phyloP scores from a whole-genome alignment of 2,113 vertebrate species.

The Trochalopteron elliotii region DNA sequence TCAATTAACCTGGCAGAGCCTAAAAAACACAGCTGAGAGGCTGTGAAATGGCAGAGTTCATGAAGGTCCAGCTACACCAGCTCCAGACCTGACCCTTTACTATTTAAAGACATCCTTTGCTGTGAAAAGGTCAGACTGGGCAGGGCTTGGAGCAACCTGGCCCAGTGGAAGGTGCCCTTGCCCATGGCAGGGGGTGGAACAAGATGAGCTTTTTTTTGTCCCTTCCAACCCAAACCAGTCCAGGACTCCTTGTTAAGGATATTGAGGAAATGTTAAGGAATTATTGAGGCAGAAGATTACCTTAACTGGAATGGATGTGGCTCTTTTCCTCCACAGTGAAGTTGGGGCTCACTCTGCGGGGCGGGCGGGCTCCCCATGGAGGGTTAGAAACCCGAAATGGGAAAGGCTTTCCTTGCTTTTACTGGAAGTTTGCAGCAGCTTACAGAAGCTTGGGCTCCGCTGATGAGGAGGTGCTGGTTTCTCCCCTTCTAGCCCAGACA shows the following conservation, averaged over 20 bases:
- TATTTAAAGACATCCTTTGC: neutral
- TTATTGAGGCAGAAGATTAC: constrained; percentile 40
- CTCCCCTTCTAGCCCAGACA: neutral
- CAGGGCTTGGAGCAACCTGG: neutral
- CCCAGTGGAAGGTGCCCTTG: neutral
- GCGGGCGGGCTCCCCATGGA: rapidly evolving
- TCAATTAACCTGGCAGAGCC: neutral
- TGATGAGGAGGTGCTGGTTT: neutral
- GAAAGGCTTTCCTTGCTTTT: neutral
- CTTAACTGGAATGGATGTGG: neutral
- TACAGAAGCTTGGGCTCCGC: neutral
- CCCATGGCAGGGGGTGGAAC: neutral
- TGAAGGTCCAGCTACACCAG: neutral
- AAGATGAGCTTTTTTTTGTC: neutral
- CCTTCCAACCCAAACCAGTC: neutral
- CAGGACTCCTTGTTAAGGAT: neutral
- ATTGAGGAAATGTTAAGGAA: neutral
- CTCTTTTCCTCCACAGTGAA: neutral
- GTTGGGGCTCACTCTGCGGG: neutral
- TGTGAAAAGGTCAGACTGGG: neutral
- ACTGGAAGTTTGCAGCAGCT: neutral
- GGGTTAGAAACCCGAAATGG: neutral
- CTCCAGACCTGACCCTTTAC: neutral
- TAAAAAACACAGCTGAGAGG: neutral
- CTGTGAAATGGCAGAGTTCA: neutral